Evolutionary conservation across 2,888 invertebrate genomes (phyloP).

Genomic region (Mythimna pallens): DNA sequence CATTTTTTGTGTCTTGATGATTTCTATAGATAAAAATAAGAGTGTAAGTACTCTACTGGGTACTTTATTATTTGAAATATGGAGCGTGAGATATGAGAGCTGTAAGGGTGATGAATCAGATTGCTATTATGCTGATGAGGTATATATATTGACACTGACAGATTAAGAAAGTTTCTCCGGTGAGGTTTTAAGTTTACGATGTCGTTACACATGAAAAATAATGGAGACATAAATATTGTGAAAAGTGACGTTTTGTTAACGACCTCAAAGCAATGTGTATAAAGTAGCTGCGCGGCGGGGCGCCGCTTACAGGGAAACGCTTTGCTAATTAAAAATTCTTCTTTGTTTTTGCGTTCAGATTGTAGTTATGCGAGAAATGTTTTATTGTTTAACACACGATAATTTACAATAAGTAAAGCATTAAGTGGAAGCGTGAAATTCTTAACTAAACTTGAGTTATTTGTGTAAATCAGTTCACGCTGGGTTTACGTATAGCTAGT

Average conservation of each 20-base stretch:
- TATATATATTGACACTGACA: conserved; percentile 51
- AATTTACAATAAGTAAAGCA: conserved; percentile 75
- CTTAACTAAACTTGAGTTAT: conserved; percentile 71
- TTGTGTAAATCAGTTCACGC: conserved; percentile 72
- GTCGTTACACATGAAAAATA: conserved; percentile 85
- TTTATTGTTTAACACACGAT: conserved; percentile 83
- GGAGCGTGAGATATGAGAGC: conserved; percentile 2
- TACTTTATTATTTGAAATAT: conserved; percentile 17
- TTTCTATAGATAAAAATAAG: conserved; percentile 33
- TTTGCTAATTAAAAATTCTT: conserved; percentile 87
- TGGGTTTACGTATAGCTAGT: conserved; percentile 62
- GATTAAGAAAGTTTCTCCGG: conserved; percentile 68
- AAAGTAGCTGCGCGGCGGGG: conserved; percentile 86
- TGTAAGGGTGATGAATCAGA: conserved; percentile 15
- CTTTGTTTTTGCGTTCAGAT: conserved; percentile 83
- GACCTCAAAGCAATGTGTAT: conserved; percentile 83
- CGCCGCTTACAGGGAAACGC: conserved; percentile 78
- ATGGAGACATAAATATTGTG: conserved; percentile 88
- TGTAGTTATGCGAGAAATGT: conserved; percentile 81
- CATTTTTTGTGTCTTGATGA: conserved; percentile 15
- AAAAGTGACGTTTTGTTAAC: conserved; percentile 89
- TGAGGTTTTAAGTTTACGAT: conserved; percentile 81
- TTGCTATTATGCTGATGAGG: not conserved
- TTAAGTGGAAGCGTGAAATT: conserved; percentile 79
- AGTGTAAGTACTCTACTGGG: not conserved